Conservation (phyloP, 2,888 invertebrate species). For the Nomada ferruginata region DNA sequence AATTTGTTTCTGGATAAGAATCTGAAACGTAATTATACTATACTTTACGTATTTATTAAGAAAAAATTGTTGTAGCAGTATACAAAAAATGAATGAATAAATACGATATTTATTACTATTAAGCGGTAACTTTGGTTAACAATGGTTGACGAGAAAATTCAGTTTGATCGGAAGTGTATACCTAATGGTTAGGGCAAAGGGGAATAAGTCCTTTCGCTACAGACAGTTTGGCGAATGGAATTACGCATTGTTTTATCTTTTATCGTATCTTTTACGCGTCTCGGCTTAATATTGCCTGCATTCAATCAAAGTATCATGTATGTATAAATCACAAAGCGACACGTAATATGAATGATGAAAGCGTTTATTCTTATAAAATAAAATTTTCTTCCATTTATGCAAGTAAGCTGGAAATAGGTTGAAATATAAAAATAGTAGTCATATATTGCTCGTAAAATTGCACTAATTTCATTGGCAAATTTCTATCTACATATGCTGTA, state of each 20-base stretch:
- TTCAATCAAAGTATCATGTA: slow-evolving; percentile 82
- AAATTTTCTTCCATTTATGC: background rate
- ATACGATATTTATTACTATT: slow-evolving; percentile 19
- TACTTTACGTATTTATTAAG: background rate
- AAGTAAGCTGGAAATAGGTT: too few species aligned
- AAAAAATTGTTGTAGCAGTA: slow-evolving; percentile 1
- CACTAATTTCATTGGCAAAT: background rate
- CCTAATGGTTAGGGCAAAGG: slow-evolving; percentile 69
- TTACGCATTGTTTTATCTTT: slow-evolving; percentile 80
- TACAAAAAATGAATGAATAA: slow-evolving; percentile 13
- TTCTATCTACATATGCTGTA: background rate
- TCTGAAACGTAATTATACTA: too few species aligned
- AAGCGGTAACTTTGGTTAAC: slow-evolving; percentile 53
- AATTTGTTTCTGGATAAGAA: background rate
- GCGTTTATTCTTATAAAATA: background rate
- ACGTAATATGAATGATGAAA: background rate
- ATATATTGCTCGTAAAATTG: background rate
- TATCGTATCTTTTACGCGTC: slow-evolving; percentile 72
- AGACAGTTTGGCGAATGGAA: slow-evolving; percentile 75
- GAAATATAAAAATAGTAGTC: background rate
- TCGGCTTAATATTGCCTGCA: too few species aligned
- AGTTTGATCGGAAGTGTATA: slow-evolving; percentile 72
- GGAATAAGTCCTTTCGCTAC: slow-evolving; percentile 57
- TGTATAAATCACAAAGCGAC: slow-evolving; percentile 72
- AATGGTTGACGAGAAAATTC: slow-evolving; percentile 73